Conservation (phyloP, 2,888 invertebrate species). For the Teleogryllus oceanicus region DNA sequence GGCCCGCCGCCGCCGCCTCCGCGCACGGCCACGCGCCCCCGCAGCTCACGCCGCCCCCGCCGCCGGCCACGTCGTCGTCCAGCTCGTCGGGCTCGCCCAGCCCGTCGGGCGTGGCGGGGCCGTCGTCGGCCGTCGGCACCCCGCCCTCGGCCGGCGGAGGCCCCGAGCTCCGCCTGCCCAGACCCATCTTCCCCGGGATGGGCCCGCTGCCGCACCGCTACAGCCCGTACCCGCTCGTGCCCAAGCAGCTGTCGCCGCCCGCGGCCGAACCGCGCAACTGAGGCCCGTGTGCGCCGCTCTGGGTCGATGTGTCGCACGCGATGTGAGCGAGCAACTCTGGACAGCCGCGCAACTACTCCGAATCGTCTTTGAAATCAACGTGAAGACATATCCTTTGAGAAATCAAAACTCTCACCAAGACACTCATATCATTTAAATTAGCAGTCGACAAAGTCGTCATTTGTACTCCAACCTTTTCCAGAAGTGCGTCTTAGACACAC, state of each 20-base stretch:
- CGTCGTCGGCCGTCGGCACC: constrained; percentile 46
- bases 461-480: too few relatives aligned
- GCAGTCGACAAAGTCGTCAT: too few relatives aligned
- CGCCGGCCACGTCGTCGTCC: constrained; percentile 52
- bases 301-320: too few relatives aligned
- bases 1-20: constrained; percentile 41
- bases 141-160: background rate
- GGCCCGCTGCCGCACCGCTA: constrained; percentile 46
- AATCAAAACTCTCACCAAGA: too few relatives aligned
- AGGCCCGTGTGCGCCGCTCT: background rate
- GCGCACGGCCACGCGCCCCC: constrained; percentile 38
- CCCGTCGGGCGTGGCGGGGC: constrained; percentile 45
- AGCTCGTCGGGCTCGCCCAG: constrained; percentile 61
- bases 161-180: constrained; percentile 48
- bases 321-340: too few relatives aligned
- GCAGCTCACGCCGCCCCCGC: constrained; percentile 50
- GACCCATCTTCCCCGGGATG: constrained; percentile 49
- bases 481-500: too few relatives aligned
- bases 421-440: too few relatives aligned
- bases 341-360: too few relatives aligned
- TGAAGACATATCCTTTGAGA: too few relatives aligned
- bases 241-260: constrained; percentile 36
- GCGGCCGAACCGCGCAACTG: constrained; percentile 27
- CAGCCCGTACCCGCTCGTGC: constrained; percentile 46
- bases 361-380: too few relatives aligned